Base-by-base conservation (phyloP, 2,888 invertebrate species). In the Dyspetes luteomarginatus region DNA sequence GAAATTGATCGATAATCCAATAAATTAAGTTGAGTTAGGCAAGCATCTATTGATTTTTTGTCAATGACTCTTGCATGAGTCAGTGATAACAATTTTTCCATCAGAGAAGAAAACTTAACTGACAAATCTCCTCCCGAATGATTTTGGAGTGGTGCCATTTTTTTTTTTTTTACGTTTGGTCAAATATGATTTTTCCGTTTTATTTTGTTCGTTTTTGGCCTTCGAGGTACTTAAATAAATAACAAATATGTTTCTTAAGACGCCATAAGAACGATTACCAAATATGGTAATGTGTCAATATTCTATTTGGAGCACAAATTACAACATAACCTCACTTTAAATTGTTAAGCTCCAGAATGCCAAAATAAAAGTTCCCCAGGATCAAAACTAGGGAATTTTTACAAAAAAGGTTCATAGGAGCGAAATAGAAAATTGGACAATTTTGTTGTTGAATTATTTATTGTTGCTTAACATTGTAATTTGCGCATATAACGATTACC, bases 1-100 rank as follows among this genome's bases (percentile, higher is more conserved):
- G 93, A 85, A 74, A 93, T 91, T 19, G 88, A 88, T 86, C 94
- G 93, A 86, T 93, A 95, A 85, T 95, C 94, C 62, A 95, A 91
- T 0, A 93, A 92, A 89, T 95, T 95, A 43, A 96, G 91, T 84
- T 95, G 94, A 86, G 94, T 94, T 60, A 96, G 92, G 15, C 94
- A 89, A 50, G 91, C 89, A 86, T 94, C 94, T 2, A 95, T 92
- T n/a, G 85, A 81, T 64, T 84, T 86, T 77, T 86, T 88, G 26
- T 91, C 88, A 77, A 84, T 82, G 45, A 85, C 80, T 73, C 85
- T 88, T 12, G 81, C 84, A 19, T 86, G 84, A 7, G 87, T 88
- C 24, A 87, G 50, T 7, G 73, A 75, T 19, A 89, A 77, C 19
- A 91, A 80, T 82, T 88, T 86, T 72, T 89, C 86, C 26, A 85